These are phyloP conservation scores for Tyto alba DNA, from an alignment of 2,113 vertebrate species.

Conservation along the genomic window DNA sequence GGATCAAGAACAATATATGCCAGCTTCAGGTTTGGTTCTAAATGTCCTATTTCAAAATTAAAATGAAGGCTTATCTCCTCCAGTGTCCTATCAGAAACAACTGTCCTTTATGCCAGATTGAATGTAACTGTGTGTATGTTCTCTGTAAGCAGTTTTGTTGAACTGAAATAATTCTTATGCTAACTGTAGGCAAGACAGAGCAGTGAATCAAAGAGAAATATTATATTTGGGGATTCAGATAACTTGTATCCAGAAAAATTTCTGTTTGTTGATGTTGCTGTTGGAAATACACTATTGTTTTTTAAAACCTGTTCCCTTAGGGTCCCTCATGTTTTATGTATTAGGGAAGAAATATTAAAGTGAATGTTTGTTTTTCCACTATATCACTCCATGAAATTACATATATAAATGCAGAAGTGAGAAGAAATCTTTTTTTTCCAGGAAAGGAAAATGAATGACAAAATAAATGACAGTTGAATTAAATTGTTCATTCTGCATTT, in stretches of 20 bases:
- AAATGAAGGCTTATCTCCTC: not conserved
- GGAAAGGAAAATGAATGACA: not conserved
- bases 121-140: not conserved
- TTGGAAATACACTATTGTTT: not conserved
- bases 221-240: not conserved
- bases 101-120: not conserved
- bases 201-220: not conserved
- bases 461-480: not conserved
- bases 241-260: not conserved
- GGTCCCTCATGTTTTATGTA: not conserved
- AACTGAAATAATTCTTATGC: not conserved
- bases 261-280: not conserved
- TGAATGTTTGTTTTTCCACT: not conserved
- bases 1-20: not conserved
- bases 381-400: not conserved
- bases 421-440: not conserved
- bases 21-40: not conserved
- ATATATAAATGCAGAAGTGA: slow-evolving; percentile 6
- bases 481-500: not conserved
- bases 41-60: not conserved
- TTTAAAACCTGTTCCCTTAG: not conserved
- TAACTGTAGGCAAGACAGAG: not conserved
- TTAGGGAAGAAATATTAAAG: slow-evolving; percentile 5
- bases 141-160: not conserved
- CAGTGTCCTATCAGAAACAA: not conserved